Evolutionary conservation across 2,113 vertebrate genomes (phyloP).

Genomic region (Ctenomys sociabilis): DNA sequence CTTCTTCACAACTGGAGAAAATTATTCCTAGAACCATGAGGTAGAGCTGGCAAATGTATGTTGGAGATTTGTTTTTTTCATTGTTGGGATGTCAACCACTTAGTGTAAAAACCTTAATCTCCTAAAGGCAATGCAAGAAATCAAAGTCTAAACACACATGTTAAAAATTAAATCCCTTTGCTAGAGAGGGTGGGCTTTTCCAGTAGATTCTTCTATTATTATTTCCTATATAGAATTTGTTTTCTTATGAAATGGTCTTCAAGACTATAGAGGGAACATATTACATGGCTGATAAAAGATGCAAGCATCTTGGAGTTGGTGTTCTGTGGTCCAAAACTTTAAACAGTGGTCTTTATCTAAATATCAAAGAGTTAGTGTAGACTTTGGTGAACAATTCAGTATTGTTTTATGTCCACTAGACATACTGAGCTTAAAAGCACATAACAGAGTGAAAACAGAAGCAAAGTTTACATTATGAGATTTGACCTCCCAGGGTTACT

Average conservation of each 20-base stretch:
- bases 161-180: slow-evolving; percentile 26
- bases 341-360: slow-evolving; percentile 16
- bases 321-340: neutral
- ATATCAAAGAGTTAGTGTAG: neutral
- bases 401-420: neutral
- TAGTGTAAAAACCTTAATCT: slow-evolving; percentile 15
- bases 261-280: neutral
- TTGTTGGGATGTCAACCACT: neutral
- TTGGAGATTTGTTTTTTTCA: neutral
- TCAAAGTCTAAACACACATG: neutral
- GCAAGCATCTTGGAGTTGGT: neutral
- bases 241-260: slow-evolving; percentile 3
- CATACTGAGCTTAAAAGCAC: neutral
- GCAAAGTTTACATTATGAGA: neutral
- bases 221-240: neutral
- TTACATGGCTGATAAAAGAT: neutral
- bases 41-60: slow-evolving; percentile 13
- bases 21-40: slow-evolving; percentile 46
- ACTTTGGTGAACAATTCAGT: neutral
- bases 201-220: neutral
- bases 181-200: slow-evolving; percentile 28
- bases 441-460: neutral
- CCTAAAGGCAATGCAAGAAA: neutral
- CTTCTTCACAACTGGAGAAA: slow-evolving; percentile 47
- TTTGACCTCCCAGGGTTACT: neutral